Evolutionary conservation across 1,140 invertebrate species (phyloP), one percentile per base, ranked within the genome.

Genomic region (Hylaeus volcanicus): DNA sequence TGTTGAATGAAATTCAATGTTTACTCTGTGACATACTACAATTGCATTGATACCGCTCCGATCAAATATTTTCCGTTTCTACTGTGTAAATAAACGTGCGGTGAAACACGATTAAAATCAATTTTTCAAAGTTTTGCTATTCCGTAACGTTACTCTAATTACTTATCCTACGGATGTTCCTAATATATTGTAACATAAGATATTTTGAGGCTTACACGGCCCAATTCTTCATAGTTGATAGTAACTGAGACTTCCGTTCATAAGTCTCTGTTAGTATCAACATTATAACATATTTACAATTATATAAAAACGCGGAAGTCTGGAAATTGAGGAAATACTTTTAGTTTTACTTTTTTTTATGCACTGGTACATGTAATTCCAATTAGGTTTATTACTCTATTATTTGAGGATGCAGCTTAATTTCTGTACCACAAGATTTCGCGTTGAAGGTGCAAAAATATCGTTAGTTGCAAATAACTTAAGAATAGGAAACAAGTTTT

Each of bases 41-140:
- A 71, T 73, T 71, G 51, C 68, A 60, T 82, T 51, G 60, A 74
- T 74, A 71, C 82, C 69, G 79, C 53, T 84, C 63, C 39, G 12
- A 81, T 74, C 69, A 81, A 56, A 53, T 73, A 80, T 74, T 85
- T 89, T 89, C 26, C 26, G 26, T 48, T 41, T 63, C 85, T 89
- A 89, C 85, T 79, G 66, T 89, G 88, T 90, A 90, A 89, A 90
- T 89, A 89, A 84, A 85, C 70, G 80, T 74, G 84, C 76, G 80
- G 8, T 45, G n/a, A 64, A 73, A 74, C 84, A 80, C 77, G 53
- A 86, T 88, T 88, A 86, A 88, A 26, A 83, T 61, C 79, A 43
- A 83, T 83, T 86, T 88, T 86, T 82, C 73, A 86, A 79, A 79
- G 74, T 88, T 88, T 64, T 86, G 76, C 85, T 82, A 80, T 82